phyloP scores from a whole-genome alignment of 2,888 invertebrate species.

The Dolichopus griseipennis region DNA sequence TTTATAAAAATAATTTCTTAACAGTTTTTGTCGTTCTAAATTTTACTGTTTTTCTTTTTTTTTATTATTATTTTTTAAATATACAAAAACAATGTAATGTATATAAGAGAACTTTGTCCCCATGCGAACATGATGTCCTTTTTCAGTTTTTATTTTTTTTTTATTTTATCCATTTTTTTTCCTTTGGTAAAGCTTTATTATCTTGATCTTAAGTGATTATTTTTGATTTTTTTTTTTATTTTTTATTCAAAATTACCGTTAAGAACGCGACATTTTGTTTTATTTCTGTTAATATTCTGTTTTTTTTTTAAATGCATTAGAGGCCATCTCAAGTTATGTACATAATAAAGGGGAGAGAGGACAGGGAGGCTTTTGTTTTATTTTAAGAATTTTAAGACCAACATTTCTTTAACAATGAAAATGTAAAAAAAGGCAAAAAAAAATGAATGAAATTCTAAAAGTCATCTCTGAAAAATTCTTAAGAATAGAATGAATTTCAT shows the following conservation, averaged over 20 bases:
- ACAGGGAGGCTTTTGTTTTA: too few relatives aligned
- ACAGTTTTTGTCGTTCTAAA: too few relatives aligned
- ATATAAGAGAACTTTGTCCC: not conserved
- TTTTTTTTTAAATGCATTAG: not conserved
- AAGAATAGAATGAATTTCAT: not conserved
- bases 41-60: too few relatives aligned
- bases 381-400: not conserved
- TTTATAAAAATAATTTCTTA: too few relatives aligned
- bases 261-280: not conserved
- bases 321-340: not conserved
- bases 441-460: not conserved
- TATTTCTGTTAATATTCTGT: too few relatives aligned
- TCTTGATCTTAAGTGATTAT: constrained; percentile 6
- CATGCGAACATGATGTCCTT: not conserved
- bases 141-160: not conserved
- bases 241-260: not conserved
- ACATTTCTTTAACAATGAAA: not conserved
- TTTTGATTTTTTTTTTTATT: not conserved
- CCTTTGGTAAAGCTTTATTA: not conserved
- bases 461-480: too few relatives aligned
- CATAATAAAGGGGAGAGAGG: not conserved
- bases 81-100: too few relatives aligned
- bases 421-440: not conserved
- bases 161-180: not conserved
- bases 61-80: too few relatives aligned